Conservation (phyloP, 1,140 invertebrate species). For the Zaprionus taronus region DNA sequence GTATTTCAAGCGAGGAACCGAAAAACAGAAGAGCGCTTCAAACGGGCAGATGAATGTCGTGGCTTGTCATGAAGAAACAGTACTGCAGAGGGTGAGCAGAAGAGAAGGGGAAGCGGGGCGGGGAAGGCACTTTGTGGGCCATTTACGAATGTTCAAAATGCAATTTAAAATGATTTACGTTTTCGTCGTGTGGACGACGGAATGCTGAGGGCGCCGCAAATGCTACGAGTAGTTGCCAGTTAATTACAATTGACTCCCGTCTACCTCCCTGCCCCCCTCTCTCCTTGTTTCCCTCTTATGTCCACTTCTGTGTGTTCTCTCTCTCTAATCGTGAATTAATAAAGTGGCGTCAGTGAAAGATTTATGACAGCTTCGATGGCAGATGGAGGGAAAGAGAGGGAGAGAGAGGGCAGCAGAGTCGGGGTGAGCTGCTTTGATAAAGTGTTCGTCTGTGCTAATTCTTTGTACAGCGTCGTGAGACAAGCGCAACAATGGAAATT, state of each 20-base stretch:
- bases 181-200: slow-evolving; percentile 10
- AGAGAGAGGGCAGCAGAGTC: slow-evolving; percentile 49
- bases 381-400: background rate
- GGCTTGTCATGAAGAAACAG: background rate
- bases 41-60: slow-evolving; percentile 37
- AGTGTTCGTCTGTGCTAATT: slow-evolving; percentile 47
- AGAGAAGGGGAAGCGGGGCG: background rate
- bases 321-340: slow-evolving; percentile 75
- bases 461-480: slow-evolving; percentile 40
- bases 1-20: slow-evolving; percentile 36
- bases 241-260: slow-evolving; percentile 72
- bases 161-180: slow-evolving; percentile 81
- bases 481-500: slow-evolving; percentile 59
- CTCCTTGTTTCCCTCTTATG: slow-evolving; percentile 5
- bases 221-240: slow-evolving; percentile 60
- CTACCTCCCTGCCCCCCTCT: slow-evolving; percentile 7
- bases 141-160: slow-evolving; percentile 75
- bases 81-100: background rate
- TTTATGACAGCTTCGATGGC: slow-evolving; percentile 50
- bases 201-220: slow-evolving; percentile 25
- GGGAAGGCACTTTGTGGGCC: slow-evolving; percentile 15
- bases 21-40: slow-evolving; percentile 26
- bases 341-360: slow-evolving; percentile 62
- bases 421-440: slow-evolving; percentile 23
- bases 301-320: slow-evolving; percentile 21